Evolutionary conservation across 64 coral and sea anemone species (phyloP).

Genomic region (Porites lutea): DNA sequence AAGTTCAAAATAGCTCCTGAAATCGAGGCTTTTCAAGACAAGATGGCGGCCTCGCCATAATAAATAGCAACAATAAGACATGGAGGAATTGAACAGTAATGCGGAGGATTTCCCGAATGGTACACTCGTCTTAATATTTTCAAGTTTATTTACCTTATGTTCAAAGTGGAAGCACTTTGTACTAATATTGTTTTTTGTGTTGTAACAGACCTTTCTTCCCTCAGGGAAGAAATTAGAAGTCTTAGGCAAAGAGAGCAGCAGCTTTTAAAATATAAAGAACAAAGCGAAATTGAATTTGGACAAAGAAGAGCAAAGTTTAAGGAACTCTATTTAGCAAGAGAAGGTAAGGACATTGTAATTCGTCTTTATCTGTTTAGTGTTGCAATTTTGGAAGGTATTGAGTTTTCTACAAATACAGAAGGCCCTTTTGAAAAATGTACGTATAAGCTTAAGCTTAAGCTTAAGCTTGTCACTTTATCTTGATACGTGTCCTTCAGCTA

Average conservation of each 20-base stretch:
- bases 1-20: neutral
- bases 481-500: no score
- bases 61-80: slow-evolving; percentile 13
- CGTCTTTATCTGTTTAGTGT: neutral
- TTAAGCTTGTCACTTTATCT: no score
- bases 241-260: slow-evolving; percentile 65
- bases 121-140: neutral
- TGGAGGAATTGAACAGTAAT: slow-evolving; percentile 6
- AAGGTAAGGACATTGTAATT: slow-evolving; percentile 59
- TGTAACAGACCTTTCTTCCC: slow-evolving; percentile 58
- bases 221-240: slow-evolving; percentile 63
- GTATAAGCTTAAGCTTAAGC: no score
- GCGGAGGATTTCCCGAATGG: slow-evolving; percentile 53
- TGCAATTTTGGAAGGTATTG: no score
- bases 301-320: slow-evolving; percentile 94
- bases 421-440: no score
- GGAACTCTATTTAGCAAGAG: slow-evolving; percentile 86
- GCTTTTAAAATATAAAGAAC: slow-evolving; percentile 66
- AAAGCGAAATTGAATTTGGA: slow-evolving; percentile 93
- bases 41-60: slow-evolving; percentile 26
- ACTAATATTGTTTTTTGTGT: neutral
- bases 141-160: neutral
- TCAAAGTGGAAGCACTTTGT: neutral
- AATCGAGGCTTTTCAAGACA: neutral
- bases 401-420: no score